A percentile compares a stretch with the other conserved stretches of the same genome.
phyloP scores from a whole-genome alignment of 2,797 vertebrate genomes.

The Borostomias antarcticus region DNA sequence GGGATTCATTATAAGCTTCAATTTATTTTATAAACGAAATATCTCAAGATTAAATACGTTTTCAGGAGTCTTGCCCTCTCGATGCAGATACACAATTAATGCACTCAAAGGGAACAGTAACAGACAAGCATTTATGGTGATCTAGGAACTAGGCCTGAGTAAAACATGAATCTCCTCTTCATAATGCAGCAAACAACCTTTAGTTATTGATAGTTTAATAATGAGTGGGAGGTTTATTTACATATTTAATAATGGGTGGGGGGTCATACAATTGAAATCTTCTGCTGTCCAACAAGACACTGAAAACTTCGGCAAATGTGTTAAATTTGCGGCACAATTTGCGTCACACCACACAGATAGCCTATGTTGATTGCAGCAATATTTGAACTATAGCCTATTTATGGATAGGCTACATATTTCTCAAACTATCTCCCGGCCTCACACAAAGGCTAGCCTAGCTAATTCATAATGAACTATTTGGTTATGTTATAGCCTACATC shows the following conservation, averaged over 20 bases:
- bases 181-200: constrained; percentile 42
- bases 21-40: background rate
- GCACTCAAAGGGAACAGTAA: constrained; percentile 12
- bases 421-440: background rate
- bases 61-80: constrained; percentile 16
- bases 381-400: background rate
- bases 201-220: too few species aligned
- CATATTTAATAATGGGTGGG: constrained; percentile 40
- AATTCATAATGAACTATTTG: background rate
- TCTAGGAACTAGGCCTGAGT: constrained; percentile 44
- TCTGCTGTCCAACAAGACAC: too few species aligned
- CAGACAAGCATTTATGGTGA: constrained; percentile 49
- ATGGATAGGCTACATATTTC: too few species aligned
- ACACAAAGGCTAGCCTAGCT: background rate
- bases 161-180: constrained; percentile 41
- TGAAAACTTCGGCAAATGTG: too few species aligned
- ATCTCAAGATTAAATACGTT: background rate
- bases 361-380: too few species aligned
- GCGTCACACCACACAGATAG: too few species aligned
- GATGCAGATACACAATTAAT: constrained; percentile 23
- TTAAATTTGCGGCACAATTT: background rate
- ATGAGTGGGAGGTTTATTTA: too few species aligned
- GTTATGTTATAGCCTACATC: too few species aligned
- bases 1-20: too few species aligned
- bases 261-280: too few species aligned